Conservation (phyloP, 2,113 vertebrate genomes). For the Trogon surrucura region DNA sequence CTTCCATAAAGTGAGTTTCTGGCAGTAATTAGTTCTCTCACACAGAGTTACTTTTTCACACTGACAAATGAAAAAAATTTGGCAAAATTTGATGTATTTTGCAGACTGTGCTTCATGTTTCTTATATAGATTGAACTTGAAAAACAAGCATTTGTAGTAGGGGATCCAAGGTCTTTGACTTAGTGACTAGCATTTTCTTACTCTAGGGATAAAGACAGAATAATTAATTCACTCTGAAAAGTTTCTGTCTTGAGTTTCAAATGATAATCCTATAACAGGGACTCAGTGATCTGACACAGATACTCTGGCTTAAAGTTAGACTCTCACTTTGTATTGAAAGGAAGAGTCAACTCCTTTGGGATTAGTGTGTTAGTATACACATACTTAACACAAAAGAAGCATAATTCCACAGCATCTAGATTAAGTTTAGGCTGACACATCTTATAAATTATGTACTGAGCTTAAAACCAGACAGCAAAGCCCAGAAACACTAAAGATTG, state of each 20-base stretch:
- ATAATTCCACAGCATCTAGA: neutral
- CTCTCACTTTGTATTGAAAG: neutral
- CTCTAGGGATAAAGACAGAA: neutral
- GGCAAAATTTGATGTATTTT: neutral
- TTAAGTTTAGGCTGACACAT: neutral
- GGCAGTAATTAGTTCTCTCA: constrained; percentile 21
- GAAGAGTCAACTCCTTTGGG: neutral
- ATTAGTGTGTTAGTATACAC: neutral
- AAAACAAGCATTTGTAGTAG: neutral
- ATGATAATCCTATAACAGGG: neutral
- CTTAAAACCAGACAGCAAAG: neutral
- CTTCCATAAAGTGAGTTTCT: constrained; percentile 37
- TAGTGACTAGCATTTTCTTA: neutral
- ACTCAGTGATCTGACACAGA: neutral
- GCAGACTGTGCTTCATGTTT: neutral
- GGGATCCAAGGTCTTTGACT: neutral
- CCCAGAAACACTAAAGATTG: neutral
- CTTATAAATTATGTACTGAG: neutral
- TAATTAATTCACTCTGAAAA: neutral
- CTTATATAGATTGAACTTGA: neutral
- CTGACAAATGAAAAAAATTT: constrained; percentile 24
- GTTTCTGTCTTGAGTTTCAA: neutral
- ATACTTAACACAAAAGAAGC: neutral
- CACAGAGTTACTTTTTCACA: constrained; percentile 31
- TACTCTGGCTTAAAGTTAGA: neutral